These are phyloP conservation scores for Choloepus didactylus DNA, from an alignment of 2,797 vertebrate species.

Conservation along the genomic window DNA sequence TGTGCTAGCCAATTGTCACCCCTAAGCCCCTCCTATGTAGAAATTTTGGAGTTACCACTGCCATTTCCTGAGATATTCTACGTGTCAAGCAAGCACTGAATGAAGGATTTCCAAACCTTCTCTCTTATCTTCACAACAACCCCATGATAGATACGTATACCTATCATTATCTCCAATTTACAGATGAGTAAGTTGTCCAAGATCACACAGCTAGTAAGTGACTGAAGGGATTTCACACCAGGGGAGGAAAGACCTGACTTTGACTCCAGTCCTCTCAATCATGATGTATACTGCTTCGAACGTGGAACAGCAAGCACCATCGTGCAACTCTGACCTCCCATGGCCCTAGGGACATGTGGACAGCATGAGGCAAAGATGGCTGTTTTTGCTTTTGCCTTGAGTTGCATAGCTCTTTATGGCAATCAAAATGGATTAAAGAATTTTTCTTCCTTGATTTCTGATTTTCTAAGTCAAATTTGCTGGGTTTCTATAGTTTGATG, in stretches of 20 bases:
- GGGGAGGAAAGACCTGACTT: too few relatives aligned
- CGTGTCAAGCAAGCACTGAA: not conserved
- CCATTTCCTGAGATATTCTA: not conserved
- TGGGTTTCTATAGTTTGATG: too few relatives aligned
- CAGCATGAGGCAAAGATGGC: not conserved
- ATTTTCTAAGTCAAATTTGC: not conserved
- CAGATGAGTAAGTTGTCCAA: too few relatives aligned
- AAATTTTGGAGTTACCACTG: not conserved
- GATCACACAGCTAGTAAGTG: too few relatives aligned
- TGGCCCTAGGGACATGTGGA: not conserved
- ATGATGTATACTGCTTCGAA: too few relatives aligned
- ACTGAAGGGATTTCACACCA: too few relatives aligned
- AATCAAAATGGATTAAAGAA: not conserved
- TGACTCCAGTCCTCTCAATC: too few relatives aligned
- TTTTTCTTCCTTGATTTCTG: not conserved
- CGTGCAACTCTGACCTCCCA: too few relatives aligned
- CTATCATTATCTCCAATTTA: not conserved
- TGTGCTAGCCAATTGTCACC: not conserved
- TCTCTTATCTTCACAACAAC: not conserved
- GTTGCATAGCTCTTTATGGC: not conserved
- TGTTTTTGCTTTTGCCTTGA: not conserved
- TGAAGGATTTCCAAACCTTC: not conserved
- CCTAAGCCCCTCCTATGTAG: not conserved
- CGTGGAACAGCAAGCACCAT: too few relatives aligned
- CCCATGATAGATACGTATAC: rapidly evolving